These are phyloP conservation scores for Sogatella furcifera DNA, from an alignment of 1,140 invertebrate genomes.

Conservation along the genomic window DNA sequence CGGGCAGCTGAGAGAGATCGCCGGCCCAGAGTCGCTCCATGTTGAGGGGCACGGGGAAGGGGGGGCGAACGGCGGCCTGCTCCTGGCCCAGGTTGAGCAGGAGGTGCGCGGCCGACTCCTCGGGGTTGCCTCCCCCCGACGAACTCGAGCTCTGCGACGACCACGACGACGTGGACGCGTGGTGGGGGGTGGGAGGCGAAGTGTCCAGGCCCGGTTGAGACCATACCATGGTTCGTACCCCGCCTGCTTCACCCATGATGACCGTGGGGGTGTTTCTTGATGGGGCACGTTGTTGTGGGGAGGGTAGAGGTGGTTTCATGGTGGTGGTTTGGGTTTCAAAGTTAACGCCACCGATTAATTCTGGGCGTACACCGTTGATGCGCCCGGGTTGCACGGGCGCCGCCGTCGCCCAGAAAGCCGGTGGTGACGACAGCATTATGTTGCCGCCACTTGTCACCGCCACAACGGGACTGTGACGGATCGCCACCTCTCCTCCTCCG, in stretches of 20 bases:
- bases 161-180: constrained; percentile 20
- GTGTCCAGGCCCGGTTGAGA: constrained; percentile 48
- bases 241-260: constrained; percentile 83
- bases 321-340: constrained; percentile 27
- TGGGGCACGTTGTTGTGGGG: constrained; percentile 39
- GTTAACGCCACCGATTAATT: constrained; percentile 53
- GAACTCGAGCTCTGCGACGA: constrained; percentile 17
- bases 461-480: not conserved
- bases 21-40: constrained; percentile 87
- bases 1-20: constrained; percentile 67
- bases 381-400: constrained; percentile 37
- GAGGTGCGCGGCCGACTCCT: constrained; percentile 71
- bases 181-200: constrained; percentile 27
- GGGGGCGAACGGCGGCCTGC: constrained; percentile 30
- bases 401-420: constrained; percentile 14
- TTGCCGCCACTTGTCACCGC: not conserved
- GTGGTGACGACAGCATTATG: not conserved
- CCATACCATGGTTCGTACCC: constrained; percentile 86
- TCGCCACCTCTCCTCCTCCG: constrained; percentile 27
- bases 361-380: constrained; percentile 64
- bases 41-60: constrained; percentile 54
- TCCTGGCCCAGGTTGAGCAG: constrained; percentile 58
- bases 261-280: constrained; percentile 56
- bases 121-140: constrained; percentile 34
- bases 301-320: constrained; percentile 46